These are phyloP conservation scores for Helostoma temminkii DNA, from an alignment of 2,797 vertebrate genomes.

Conservation along the genomic window DNA sequence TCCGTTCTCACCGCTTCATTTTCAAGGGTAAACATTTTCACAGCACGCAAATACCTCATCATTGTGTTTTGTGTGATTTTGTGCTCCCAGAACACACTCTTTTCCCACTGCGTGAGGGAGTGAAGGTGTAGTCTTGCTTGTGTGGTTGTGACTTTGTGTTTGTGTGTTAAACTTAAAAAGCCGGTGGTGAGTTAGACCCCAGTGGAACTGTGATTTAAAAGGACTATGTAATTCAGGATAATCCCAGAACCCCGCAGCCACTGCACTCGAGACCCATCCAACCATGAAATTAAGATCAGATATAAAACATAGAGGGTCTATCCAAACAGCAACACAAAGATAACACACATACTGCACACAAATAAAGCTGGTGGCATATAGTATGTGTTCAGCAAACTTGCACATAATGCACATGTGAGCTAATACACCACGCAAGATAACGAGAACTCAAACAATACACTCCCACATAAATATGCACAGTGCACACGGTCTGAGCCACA, in stretches of 20 bases:
- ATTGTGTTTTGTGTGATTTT: slow-evolving; percentile 52
- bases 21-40: slow-evolving; percentile 82
- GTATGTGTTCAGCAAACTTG: slow-evolving; percentile 42
- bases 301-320: slow-evolving; percentile 53
- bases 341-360: slow-evolving; percentile 49
- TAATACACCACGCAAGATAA: slow-evolving; percentile 60
- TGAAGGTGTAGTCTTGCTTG: slow-evolving; percentile 46
- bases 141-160: slow-evolving; percentile 37
- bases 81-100: slow-evolving; percentile 42
- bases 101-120: slow-evolving; percentile 41
- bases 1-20: slow-evolving; percentile 73
- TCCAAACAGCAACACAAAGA: slow-evolving; percentile 62
- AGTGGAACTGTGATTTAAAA: slow-evolving; percentile 49
- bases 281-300: slow-evolving; percentile 85
- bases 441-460: slow-evolving; percentile 50
- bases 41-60: slow-evolving; percentile 77
- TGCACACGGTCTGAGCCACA: slow-evolving; percentile 21
- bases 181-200: slow-evolving; percentile 20
- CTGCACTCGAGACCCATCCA: slow-evolving; percentile 62
- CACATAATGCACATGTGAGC: slow-evolving; percentile 60
- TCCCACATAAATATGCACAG: slow-evolving; percentile 41
- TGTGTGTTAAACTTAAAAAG: slow-evolving; percentile 26
- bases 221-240: slow-evolving; percentile 70
- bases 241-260: slow-evolving; percentile 67
- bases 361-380: slow-evolving; percentile 38